phyloP scores from a whole-genome alignment of 2,797 vertebrate genomes.

The Acrossocheilus wenchowensis region DNA sequence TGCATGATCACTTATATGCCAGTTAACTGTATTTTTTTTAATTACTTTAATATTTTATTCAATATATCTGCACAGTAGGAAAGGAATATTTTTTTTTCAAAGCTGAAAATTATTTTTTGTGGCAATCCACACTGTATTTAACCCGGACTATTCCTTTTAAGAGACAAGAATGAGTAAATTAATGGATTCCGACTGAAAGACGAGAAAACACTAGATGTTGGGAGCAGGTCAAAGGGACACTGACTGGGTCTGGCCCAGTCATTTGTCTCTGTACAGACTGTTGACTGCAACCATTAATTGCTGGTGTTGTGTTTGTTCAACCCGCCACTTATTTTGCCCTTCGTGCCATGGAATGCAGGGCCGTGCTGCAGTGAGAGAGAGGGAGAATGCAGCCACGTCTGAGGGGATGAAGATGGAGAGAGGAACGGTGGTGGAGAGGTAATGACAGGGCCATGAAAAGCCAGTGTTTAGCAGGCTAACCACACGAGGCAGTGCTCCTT shows the following conservation, averaged over 20 bases:
- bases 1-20: neutral
- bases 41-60: neutral
- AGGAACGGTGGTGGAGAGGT: conserved; percentile 86
- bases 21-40: no score
- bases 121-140: conserved; percentile 3
- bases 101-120: neutral
- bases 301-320: conserved; percentile 69
- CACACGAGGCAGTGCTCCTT: conserved; percentile 48
- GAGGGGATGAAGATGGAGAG: conserved; percentile 62
- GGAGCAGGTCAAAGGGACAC: conserved; percentile 45
- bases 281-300: conserved; percentile 73
- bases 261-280: conserved; percentile 57
- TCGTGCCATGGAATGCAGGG: conserved; percentile 68
- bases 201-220: conserved; percentile 15
- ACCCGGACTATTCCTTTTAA: neutral
- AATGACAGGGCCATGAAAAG: conserved; percentile 88
- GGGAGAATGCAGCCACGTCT: conserved; percentile 63
- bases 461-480: conserved; percentile 79
- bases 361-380: conserved; percentile 84
- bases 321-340: conserved; percentile 69
- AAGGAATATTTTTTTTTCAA: neutral
- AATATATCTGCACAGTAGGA: neutral
- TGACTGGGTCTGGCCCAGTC: conserved; percentile 43
- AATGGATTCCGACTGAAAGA: neutral
- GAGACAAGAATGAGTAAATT: conserved; percentile 6